Base-by-base conservation (phyloP, 2,113 vertebrate genomes). In the Martes martes region DNA sequence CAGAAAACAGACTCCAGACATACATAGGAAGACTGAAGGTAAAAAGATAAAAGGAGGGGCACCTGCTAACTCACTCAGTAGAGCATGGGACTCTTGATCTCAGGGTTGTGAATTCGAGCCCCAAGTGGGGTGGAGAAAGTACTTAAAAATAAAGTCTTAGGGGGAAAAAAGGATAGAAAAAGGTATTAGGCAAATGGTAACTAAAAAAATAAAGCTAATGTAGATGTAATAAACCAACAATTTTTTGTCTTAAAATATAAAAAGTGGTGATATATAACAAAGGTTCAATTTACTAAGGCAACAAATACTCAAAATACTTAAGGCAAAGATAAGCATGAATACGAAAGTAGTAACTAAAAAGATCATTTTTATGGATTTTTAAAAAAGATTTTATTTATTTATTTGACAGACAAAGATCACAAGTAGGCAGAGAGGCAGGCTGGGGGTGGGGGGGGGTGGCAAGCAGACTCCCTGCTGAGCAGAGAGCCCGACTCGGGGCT, bases 251-350 rank as follows among this genome's bases (percentile, higher is more conserved):
- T 95, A 57, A 78, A 6, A 6, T 65, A 63, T 78, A 91, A 36
- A 81, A 89, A 59, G 23, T 31, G 0, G 63, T 13, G 78, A 9
- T 92, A 59, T n/a, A 21, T n/a, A 55, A 87, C 16, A 82, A 91
- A 95, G 10, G 21, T 95, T 88, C 78, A 24, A 87, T 42, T 86
- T 94, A 83, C 3, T 11, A 71, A 71, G 33, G 28, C 65, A 97
- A 85, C 61, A 73, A 95, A 85, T 19, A 15, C 23, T 95, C 28
- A 81, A 89, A 86, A 93, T 94, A 47, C n/a, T 73, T 76, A 93
- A 65, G 24, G 67, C 42, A 91, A 91, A 83, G 23, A 76, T 18
- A 10, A 59, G n/a, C 11, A 78, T 42, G n/a, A 61, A 95, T 63
- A 87, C 18, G 79, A 95, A 82, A 78, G n/a, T 19, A 67, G 18